Percentiles rank a stretch among this genome's conserved stretches.
phyloP scores from a whole-genome alignment of 1,140 invertebrate species.

The Steinernema khuongi region DNA sequence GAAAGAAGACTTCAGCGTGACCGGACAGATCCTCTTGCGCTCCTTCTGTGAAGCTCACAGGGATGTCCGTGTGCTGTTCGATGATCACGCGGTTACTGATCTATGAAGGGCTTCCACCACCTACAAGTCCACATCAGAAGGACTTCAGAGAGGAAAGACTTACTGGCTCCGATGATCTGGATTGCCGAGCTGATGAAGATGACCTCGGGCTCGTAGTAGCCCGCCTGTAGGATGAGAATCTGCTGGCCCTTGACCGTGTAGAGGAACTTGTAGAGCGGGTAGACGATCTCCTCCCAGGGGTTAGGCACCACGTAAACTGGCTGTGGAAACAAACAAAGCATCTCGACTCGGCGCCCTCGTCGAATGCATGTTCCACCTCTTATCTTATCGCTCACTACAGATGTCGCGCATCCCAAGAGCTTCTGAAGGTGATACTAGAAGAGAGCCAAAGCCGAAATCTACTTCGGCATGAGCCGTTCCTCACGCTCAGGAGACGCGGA shows the following conservation, averaged over 20 bases:
- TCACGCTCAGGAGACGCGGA: too few relatives aligned
- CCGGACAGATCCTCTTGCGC: constrained; percentile 79
- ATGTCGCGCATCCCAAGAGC: too few relatives aligned
- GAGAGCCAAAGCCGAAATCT: too few relatives aligned
- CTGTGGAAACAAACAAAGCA: too few relatives aligned
- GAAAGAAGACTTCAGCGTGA: too few relatives aligned
- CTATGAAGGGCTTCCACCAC: constrained; percentile 64
- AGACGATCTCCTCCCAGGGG: constrained; percentile 96
- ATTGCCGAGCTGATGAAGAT: constrained; percentile 87
- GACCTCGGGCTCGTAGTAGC: constrained; percentile 82
- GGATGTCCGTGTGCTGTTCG: constrained; percentile 85
- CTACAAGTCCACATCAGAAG: constrained; percentile 30
- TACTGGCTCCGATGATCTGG: constrained; percentile 66
- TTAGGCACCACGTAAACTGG: too few relatives aligned
- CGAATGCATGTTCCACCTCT: too few relatives aligned
- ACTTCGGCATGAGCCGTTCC: too few relatives aligned
- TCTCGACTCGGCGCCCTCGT: too few relatives aligned
- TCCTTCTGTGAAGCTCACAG: constrained; percentile 89
- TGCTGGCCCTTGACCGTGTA: constrained; percentile 61
- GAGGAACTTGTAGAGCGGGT: constrained; percentile 75
- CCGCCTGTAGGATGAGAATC: constrained; percentile 81
- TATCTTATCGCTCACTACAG: too few relatives aligned
- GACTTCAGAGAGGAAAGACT: constrained; percentile 33
- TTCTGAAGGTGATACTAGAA: too few relatives aligned
- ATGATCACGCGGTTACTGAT: constrained; percentile 89